Evolutionary conservation across 1,140 invertebrate genomes (phyloP), one percentile per base, ranked within the genome.

Genomic region (Caenorhabditis remanei): DNA sequence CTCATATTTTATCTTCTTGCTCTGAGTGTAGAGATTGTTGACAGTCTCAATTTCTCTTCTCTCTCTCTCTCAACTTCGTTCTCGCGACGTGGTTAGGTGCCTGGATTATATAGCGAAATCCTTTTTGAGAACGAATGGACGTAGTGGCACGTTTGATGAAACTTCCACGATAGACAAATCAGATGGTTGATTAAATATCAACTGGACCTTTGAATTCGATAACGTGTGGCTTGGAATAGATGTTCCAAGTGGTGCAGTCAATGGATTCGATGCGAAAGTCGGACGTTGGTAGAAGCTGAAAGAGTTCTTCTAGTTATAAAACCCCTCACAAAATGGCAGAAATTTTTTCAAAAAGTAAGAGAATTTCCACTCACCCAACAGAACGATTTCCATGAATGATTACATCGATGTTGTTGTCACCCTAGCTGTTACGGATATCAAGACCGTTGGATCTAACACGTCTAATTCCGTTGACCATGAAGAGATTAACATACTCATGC

Each of bases 1-100:
- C 86, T 93, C 91, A 71, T 92, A 92, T n/a, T 88, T 86, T 13
- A 92, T 75, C 84, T 92, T 92, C 50, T 91, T 90, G 82, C 92
- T 93, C 71, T 89, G 86, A 6, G 53, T 56, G 32, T 63, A 58
- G 13, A 91, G 19, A 53, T 82, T 86, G 56, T 90, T 87, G 56
- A 92, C 24, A 43, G 89, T 88, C 32, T 93, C 90, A 90, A 65
- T 92, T 92, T 21, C 87, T 86, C 58, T 90, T n/a, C n/a, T n/a
- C n/a, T 89, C 43, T 89, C 90, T 41, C 90, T 61, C 56, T 93
- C 90, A 61, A 90, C 89, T 65, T 92, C 91, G 84, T 85, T 89
- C 85, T 92, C 92, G 14, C 65, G 58, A 79, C n/a, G n/a, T n/a
- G n/a, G n/a, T n/a, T n/a, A n/a, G n/a, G n/a, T n/a, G n/a, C n/a